Evolutionary conservation across 2,888 invertebrate genomes (phyloP).

Genomic region (Plebejus anna): DNA sequence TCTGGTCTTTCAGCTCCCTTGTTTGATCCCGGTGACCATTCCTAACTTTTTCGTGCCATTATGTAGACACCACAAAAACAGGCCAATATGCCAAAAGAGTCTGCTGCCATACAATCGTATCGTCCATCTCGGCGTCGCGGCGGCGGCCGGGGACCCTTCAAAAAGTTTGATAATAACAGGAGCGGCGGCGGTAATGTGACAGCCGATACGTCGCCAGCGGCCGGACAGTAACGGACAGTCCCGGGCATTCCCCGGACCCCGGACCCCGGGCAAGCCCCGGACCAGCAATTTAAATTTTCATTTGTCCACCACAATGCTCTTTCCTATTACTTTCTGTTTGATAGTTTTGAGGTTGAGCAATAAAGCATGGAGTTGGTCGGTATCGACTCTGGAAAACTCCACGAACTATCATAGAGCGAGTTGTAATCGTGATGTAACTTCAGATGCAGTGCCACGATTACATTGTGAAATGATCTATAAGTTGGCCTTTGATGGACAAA

Average conservation of each 20-base stretch:
- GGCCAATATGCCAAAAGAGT: conserved; percentile 34
- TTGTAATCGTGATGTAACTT: conserved; percentile 1
- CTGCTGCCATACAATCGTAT: conserved; percentile 44
- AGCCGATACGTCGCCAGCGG: conserved; percentile 76
- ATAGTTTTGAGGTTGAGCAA: conserved; percentile 20
- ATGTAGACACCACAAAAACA: not conserved
- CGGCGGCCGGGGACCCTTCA: conserved; percentile 75
- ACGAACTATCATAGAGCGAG: not conserved
- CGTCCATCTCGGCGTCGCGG: conserved; percentile 59
- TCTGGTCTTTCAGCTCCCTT: too few relatives aligned
- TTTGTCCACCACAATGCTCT: conserved; percentile 45
- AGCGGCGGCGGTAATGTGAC: conserved; percentile 71
- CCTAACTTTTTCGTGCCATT: not conserved
- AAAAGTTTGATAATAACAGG: conserved; percentile 78
- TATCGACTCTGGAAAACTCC: not conserved
- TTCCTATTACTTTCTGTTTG: conserved; percentile 29
- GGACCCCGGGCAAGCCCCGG: conserved; percentile 43
- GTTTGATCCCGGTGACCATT: too few relatives aligned
- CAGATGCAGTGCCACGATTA: not conserved
- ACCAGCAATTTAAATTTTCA: conserved; percentile 59
- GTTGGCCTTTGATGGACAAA: too few relatives aligned
- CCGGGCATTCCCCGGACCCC: conserved; percentile 35
- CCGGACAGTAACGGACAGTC: not conserved
- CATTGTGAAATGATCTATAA: not conserved
- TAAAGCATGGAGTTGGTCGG: not conserved